Conservation (phyloP, 2,888 invertebrate genomes). For the Monoplex corrugatus region DNA sequence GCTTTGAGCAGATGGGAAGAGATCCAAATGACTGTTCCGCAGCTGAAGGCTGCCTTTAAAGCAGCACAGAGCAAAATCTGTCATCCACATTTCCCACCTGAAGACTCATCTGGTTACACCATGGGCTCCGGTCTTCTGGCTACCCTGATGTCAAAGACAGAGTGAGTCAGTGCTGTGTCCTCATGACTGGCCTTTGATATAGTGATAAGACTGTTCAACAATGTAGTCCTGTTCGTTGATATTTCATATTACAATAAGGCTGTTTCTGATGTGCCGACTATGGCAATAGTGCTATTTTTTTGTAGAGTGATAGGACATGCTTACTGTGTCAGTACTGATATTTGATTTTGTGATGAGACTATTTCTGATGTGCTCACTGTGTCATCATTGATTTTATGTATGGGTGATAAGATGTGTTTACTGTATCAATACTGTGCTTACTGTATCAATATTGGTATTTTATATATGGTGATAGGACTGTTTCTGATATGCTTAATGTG, state of each 20-base stretch:
- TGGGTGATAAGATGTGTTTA: too few species aligned
- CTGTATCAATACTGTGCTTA: too few species aligned
- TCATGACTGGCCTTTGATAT: too few species aligned
- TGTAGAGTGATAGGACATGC: too few species aligned
- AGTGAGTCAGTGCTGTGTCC: not conserved
- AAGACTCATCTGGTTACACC: conserved; percentile 23
- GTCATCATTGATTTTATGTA: too few species aligned
- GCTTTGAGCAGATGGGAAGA: not conserved
- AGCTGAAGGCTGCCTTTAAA: conserved; percentile 13
- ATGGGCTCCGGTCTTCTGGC: not conserved
- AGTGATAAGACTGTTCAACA: not conserved
- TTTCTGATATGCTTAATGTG: too few species aligned
- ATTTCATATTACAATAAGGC: not conserved
- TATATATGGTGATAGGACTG: too few species aligned
- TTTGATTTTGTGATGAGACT: too few species aligned
- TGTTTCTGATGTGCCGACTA: not conserved
- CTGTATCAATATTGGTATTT: too few species aligned
- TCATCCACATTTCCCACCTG: conserved; percentile 11
- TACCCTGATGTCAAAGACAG: not conserved
- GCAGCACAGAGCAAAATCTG: conserved; percentile 30
- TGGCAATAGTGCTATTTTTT: not conserved
- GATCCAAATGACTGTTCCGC: not conserved
- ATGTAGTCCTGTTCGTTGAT: not conserved
- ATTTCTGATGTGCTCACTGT: too few species aligned
- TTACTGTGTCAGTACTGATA: too few species aligned